These are phyloP conservation scores for Lithophane socia DNA, from an alignment of 2,888 invertebrate genomes.

Conservation along the genomic window DNA sequence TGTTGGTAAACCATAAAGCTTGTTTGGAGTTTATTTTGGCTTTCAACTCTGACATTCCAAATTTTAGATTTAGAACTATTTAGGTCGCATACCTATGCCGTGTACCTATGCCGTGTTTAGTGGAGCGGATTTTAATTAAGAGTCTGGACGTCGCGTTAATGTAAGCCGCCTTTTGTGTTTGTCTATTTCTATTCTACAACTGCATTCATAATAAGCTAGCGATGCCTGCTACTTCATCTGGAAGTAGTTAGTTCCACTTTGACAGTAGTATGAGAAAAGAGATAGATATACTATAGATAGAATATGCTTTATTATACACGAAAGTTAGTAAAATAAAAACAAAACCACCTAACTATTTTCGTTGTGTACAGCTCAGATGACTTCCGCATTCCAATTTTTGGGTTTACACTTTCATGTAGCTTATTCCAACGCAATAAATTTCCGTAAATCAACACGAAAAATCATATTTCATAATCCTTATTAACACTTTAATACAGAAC, in stretches of 20 bases:
- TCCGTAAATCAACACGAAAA: conserved; percentile 10
- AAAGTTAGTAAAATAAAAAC: too few relatives aligned
- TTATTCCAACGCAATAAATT: background rate
- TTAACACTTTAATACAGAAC: conserved; percentile 37
- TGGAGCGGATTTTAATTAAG: conserved; percentile 32
- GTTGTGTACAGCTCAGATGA: too few relatives aligned
- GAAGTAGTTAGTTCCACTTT: background rate
- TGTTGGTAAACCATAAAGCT: conserved; percentile 51
- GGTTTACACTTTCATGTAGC: background rate
- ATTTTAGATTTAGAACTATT: conserved; percentile 62
- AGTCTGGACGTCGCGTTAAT: background rate
- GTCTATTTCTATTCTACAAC: conserved; percentile 12
- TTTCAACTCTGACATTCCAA: conserved; percentile 70
- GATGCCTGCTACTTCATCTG: background rate
- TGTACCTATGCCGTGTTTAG: conserved; percentile 48
- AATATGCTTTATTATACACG: too few relatives aligned
- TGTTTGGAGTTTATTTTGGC: conserved; percentile 57
- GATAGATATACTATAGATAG: too few relatives aligned
- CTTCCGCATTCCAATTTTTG: background rate
- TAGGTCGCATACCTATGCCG: conserved; percentile 63
- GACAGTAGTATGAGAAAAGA: too few relatives aligned
- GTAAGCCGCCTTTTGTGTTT: background rate
- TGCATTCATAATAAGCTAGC: background rate
- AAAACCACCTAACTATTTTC: background rate
- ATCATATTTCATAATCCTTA: conserved; percentile 22